phyloP scores from a whole-genome alignment of 2,888 invertebrate species.

The Lampropteryx suffumata region DNA sequence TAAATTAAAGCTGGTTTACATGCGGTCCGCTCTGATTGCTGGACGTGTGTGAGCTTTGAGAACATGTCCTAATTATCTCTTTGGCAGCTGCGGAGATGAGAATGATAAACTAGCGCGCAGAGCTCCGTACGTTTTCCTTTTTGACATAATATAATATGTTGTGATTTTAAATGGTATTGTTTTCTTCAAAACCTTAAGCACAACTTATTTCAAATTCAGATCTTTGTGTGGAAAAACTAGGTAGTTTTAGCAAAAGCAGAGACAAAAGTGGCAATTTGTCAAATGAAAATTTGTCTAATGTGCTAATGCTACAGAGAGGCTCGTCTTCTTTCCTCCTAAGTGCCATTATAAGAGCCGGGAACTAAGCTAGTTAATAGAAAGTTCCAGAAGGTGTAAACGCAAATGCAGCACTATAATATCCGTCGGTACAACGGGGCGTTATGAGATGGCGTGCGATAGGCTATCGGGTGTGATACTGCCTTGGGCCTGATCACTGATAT shows the following conservation, averaged over 20 bases:
- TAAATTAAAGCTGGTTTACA: slow-evolving; percentile 31
- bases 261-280: no score
- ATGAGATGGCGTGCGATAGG: slow-evolving; percentile 35
- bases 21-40: slow-evolving; percentile 9
- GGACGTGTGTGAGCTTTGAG: slow-evolving; percentile 17
- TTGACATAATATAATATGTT: background rate
- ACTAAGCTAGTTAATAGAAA: slow-evolving; percentile 4
- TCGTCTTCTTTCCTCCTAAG: no score
- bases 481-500: slow-evolving; percentile 31
- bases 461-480: slow-evolving; percentile 55
- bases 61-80: slow-evolving; percentile 18
- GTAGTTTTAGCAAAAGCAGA: no score
- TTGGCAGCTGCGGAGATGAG: slow-evolving; percentile 10
- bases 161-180: slow-evolving; percentile 1
- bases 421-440: slow-evolving; percentile 18
- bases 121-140: slow-evolving; percentile 1
- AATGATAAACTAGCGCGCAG: slow-evolving; percentile 8
- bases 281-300: no score
- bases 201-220: no score
- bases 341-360: background rate
- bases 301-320: no score
- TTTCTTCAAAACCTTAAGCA: background rate
- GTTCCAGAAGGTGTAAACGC: slow-evolving; percentile 5
- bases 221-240: no score
- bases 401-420: slow-evolving; percentile 14